Percentiles rank a stretch among this genome's conserved stretches.
phyloP scores from a whole-genome alignment of 2,797 vertebrate species.

The Huso huso region DNA sequence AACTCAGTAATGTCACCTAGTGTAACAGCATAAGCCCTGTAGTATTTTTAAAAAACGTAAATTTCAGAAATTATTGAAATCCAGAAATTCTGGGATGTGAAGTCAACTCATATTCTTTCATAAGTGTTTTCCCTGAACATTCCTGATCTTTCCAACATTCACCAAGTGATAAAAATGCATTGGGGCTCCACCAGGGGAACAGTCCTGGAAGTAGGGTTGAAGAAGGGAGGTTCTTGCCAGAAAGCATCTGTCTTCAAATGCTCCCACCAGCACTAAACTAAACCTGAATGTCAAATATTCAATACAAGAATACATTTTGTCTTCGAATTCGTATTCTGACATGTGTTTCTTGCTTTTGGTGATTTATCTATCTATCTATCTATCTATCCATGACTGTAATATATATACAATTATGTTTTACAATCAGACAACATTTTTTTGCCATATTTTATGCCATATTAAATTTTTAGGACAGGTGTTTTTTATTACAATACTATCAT shows the following conservation, averaged over 20 bases:
- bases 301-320: slow-evolving; percentile 19
- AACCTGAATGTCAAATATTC: slow-evolving; percentile 45
- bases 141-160: slow-evolving; percentile 56
- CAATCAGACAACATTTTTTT: slow-evolving; percentile 61
- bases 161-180: slow-evolving; percentile 57
- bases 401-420: slow-evolving; percentile 48
- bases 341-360: too few relatives aligned
- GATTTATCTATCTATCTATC: too few relatives aligned
- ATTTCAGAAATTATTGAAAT: slow-evolving; percentile 30
- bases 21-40: too few relatives aligned
- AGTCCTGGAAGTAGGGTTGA: slow-evolving; percentile 50
- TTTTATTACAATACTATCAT: slow-evolving; percentile 48
- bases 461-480: slow-evolving; percentile 48
- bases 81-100: slow-evolving; percentile 32
- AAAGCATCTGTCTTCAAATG: slow-evolving; percentile 29
- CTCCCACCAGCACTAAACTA: slow-evolving; percentile 50
- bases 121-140: slow-evolving; percentile 52
- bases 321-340: too few relatives aligned
- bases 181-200: slow-evolving; percentile 51
- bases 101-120: slow-evolving; percentile 41
- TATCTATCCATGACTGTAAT: too few relatives aligned
- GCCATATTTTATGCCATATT: slow-evolving; percentile 47
- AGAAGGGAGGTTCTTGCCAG: slow-evolving; percentile 43
- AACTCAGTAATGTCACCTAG: too few relatives aligned
- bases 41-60: slow-evolving; percentile 22